Evolutionary conservation across 2,113 vertebrate genomes (phyloP), one percentile per base, ranked within the genome.

Genomic region (Lagopus muta): DNA sequence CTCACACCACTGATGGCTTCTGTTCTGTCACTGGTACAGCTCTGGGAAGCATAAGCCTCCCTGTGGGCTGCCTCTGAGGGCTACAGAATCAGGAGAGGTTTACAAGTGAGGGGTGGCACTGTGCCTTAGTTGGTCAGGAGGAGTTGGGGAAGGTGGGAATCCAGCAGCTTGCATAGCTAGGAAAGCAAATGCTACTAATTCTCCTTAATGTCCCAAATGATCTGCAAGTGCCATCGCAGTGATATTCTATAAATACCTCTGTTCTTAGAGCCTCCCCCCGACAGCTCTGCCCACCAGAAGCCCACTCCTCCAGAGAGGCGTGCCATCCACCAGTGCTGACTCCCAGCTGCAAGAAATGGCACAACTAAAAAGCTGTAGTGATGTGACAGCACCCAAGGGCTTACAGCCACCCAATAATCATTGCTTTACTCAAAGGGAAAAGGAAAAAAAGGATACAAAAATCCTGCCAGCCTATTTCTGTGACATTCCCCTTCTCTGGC

Each of bases 211-310:
- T 14, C 82, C 88, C 57, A 79, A 93, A 73, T 61, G 24, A 47
- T 76, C 72, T 58, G 66, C 71, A 80, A 91, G 83, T 48, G 47
- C 82, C 88, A 45, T n/a, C 52, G 60, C 90, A 88, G 84, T 30
- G 61, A 74, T 5, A 28, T 19, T 58, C 88, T 80, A 88, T 88
- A 90, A 93, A 92, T 89, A 48, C 1, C 10, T 0, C 50, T 67
- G 64, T 74, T 88, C 62, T 55, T 47, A 91, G 64, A 92, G 43
- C 84, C 52, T 92, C 65, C 87, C 77, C 70, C 82, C 92, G 61
- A 66, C 89, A 90, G 6, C 34, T 50, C 61, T 62, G 61, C 61
- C 52, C 71, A 47, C 52, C 61, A 58, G 50, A 18, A 75, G 43
- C 67, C 38, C 70, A 45, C 40, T 84, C 65, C 91, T 85, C 64